Conservation (phyloP, 1,140 invertebrate species). For the Helicoverpa armigera region DNA sequence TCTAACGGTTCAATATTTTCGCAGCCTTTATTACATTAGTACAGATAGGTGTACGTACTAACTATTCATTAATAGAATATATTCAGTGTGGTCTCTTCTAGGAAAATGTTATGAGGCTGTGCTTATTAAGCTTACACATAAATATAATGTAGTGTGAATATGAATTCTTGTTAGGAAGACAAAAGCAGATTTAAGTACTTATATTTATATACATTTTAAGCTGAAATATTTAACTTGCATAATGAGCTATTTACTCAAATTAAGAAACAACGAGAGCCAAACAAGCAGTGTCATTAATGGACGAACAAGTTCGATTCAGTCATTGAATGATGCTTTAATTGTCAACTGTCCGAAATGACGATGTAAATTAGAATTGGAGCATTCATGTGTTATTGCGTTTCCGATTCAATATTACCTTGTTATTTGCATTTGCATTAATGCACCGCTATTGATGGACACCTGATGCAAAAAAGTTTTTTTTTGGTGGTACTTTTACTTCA, state of each 20-base stretch:
- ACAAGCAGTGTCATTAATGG: constrained; percentile 7
- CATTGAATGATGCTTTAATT: constrained; percentile 41
- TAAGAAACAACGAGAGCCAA: not conserved
- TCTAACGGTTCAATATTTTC: too few relatives aligned
- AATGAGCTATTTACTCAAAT: not conserved
- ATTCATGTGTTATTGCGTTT: constrained; percentile 48
- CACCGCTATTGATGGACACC: not conserved
- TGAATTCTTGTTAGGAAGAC: too few relatives aligned
- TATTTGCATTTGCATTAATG: not conserved
- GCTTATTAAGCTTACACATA: too few relatives aligned
- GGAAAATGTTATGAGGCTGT: too few relatives aligned
- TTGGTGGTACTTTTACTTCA: not conserved
- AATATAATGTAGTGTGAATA: too few relatives aligned
- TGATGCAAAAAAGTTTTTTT: not conserved
- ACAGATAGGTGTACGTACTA: too few relatives aligned
- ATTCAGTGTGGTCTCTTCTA: too few relatives aligned
- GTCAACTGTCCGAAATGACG: constrained; percentile 19
- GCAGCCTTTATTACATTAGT: too few relatives aligned
- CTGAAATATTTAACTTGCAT: too few relatives aligned
- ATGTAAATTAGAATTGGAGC: constrained; percentile 50
- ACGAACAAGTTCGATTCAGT: not conserved
- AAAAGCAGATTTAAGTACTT: too few relatives aligned
- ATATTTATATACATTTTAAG: too few relatives aligned
- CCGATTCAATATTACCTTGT: constrained; percentile 24
- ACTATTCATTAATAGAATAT: too few relatives aligned